phyloP scores from a whole-genome alignment of 2,888 invertebrate genomes.

The Mythimna pallens region DNA sequence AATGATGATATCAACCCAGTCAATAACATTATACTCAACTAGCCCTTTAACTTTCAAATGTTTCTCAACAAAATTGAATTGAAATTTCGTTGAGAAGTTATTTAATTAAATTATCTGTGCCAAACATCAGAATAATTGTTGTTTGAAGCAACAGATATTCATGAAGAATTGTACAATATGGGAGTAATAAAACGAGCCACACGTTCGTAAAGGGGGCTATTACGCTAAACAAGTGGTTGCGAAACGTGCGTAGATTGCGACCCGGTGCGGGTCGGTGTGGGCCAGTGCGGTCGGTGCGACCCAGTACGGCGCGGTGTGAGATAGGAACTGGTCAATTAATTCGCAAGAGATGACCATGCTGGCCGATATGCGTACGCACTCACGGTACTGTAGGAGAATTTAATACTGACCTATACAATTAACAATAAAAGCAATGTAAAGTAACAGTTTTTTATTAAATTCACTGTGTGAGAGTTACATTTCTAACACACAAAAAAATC shows the following conservation, averaged over 20 bases:
- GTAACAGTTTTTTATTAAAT: not conserved
- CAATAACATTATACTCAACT: not conserved
- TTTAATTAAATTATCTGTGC: constrained; percentile 21
- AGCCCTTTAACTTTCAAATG: constrained; percentile 15
- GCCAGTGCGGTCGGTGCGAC: constrained; percentile 2
- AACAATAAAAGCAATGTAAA: no score
- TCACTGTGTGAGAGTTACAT: not conserved
- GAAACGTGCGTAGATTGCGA: constrained; percentile 72
- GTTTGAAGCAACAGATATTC: constrained; percentile 35
- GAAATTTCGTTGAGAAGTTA: no score
- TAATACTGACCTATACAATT: constrained; percentile 4
- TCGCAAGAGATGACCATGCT: constrained; percentile 69
- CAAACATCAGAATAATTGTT: constrained; percentile 24
- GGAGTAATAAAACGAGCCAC: constrained; percentile 37
- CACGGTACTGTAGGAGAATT: constrained; percentile 14
- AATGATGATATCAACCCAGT: constrained; percentile 7
- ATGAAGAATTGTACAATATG: constrained; percentile 51
- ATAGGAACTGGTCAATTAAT: constrained; percentile 70
- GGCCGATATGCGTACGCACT: constrained; percentile 23
- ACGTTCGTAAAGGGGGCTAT: constrained; percentile 50
- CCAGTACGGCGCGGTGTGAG: constrained; percentile 7
- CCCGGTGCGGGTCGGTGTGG: constrained; percentile 48
- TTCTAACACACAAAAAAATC: not conserved
- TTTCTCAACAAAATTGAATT: constrained; percentile 18
- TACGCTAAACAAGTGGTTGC: constrained; percentile 63